phyloP scores from a whole-genome alignment of 2,888 invertebrate genomes.

The Harpalus rufipes region DNA sequence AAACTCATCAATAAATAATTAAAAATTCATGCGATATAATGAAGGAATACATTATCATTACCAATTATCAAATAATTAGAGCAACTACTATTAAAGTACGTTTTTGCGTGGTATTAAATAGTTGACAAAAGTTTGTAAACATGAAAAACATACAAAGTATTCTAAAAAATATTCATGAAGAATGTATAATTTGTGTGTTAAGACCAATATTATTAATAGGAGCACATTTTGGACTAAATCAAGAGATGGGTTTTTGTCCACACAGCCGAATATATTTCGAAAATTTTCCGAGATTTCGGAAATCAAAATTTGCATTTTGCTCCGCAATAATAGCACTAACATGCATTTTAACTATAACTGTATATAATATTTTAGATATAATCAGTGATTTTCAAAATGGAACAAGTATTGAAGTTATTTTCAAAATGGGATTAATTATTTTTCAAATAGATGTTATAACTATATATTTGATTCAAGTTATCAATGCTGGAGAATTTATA shows the following conservation, averaged over 20 bases:
- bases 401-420: conserved; percentile 31
- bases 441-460: conserved; percentile 45
- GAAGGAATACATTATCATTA: neutral
- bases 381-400: conserved; percentile 28
- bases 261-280: conserved; percentile 12
- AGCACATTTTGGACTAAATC: conserved; percentile 8
- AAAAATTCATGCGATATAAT: conserved; percentile 1
- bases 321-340: neutral
- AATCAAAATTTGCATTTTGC: neutral
- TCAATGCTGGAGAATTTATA: neutral
- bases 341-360: conserved; percentile 11
- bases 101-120: neutral
- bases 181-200: conserved; percentile 20
- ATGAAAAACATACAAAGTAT: neutral
- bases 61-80: neutral
- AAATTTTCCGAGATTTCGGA: neutral
- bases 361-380: conserved; percentile 27
- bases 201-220: neutral
- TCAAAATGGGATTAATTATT: conserved; percentile 18
- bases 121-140: neutral
- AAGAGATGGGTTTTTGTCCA: conserved; percentile 6
- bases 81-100: neutral
- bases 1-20: neutral
- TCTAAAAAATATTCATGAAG: conserved; percentile 3
- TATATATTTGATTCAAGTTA: neutral